Percentiles rank a stretch among this genome's conserved stretches.
Evolutionary conservation across 2,113 vertebrate genomes (phyloP).

Genomic region (Brachyhypopomus gauderio): DNA sequence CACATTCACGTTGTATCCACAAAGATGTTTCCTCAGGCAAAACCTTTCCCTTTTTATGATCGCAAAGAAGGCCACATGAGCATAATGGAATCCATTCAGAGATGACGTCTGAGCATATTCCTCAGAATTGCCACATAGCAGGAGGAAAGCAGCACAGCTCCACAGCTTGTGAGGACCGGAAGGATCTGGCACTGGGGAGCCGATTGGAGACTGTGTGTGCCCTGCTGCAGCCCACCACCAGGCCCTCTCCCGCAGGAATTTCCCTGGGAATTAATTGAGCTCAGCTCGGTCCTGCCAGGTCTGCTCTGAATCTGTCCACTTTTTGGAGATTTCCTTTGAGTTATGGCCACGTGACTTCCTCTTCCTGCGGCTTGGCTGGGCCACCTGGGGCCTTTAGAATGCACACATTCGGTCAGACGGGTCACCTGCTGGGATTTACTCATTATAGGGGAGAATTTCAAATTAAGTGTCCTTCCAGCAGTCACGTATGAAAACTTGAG

Average conservation of each 20-base stretch:
- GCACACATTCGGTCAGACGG: background rate
- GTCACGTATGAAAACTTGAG: background rate
- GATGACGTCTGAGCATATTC: background rate
- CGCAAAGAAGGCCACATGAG: background rate
- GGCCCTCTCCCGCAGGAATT: constrained; percentile 25
- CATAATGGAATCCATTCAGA: background rate
- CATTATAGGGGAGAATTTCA: constrained; percentile 15
- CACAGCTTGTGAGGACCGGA: constrained; percentile 28
- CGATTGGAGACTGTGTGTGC: background rate
- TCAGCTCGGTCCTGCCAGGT: constrained; percentile 31
- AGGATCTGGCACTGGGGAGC: constrained; percentile 5
- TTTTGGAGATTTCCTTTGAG: constrained; percentile 39
- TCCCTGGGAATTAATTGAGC: constrained; percentile 47
- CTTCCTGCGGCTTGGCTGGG: background rate
- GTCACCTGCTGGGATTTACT: constrained; percentile 19
- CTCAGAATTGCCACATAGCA: background rate
- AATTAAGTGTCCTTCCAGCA: constrained; percentile 6
- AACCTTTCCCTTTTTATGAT: background rate
- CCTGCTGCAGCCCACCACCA: constrained; percentile 9
- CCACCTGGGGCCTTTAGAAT: constrained; percentile 30
- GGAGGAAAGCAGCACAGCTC: background rate
- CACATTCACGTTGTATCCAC: constrained; percentile 5
- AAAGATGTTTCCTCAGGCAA: constrained; percentile 33
- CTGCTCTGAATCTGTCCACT: constrained; percentile 35
- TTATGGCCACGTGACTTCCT: constrained; percentile 28